Base-by-base conservation (phyloP, 1,140 invertebrate species). In the Cydia amplana region DNA sequence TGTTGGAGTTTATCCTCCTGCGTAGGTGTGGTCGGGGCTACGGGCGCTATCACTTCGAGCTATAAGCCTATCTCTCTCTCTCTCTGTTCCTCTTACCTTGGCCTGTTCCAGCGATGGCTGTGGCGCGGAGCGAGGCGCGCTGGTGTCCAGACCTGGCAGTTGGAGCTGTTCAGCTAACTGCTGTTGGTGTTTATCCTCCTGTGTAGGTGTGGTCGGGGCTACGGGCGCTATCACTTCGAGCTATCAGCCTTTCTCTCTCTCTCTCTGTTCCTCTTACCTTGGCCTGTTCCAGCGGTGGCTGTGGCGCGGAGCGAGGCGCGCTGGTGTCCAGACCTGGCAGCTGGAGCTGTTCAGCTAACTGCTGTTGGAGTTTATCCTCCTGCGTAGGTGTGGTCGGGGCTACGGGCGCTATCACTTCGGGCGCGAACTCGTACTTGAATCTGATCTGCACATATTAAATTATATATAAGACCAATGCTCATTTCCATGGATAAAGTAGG, bases 101-200 rank as follows among this genome's bases (percentile, higher is more conserved):
- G 85, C 88, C 73, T 85, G 90, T 64, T 89, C 87, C 51, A 86
- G 76, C 23, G 82, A 82, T 40, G 86, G 89, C 63, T 80, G 90
- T n/a, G 20, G 88, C 80, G 77, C 82, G 63, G 80, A 81, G 43
- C 82, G 74, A 3, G 94, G 93, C 16, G 94, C 94, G 16, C 95
- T 94, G 74, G 96, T 95, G 75, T 96, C 96, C 67, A 97, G 93
- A 9, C 95, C 95, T 9, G 96, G 96, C 75, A 97, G 93, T 84
- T 97, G 96, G 9, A 97, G 91, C 84, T 97, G 96, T 76, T 96
- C 95, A 7, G 96, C 96, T 70, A 97, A 91, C 84, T 97, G 96
- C 80, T 95, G 96, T 92, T 97, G 96, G 79, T 97, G 93, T 77
- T 96, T 95, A 79, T 97, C 96, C 85, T 97, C 96, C 60, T 89